phyloP scores from a whole-genome alignment of 2,113 vertebrate genomes.

The Ptilorrhoa leucosticta region DNA sequence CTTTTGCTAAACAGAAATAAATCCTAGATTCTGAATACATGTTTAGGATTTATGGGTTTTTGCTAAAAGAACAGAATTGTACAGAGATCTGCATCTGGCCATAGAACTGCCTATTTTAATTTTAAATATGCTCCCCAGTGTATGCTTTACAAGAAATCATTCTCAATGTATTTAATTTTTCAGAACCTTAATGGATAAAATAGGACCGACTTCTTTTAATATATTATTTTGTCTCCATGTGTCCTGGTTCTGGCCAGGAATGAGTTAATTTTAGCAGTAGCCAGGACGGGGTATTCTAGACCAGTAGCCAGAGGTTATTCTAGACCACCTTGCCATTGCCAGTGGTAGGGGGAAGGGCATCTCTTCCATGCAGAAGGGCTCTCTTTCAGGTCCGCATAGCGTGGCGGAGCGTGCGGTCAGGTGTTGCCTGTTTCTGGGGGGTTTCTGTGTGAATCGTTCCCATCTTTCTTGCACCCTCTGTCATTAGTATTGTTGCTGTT shows the following conservation, averaged over 20 bases:
- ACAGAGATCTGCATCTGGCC: neutral
- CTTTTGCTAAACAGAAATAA: neutral
- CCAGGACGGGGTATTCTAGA: neutral
- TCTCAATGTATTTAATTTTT: neutral
- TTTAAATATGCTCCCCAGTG: neutral
- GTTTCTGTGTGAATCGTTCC: neutral
- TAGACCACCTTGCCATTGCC: neutral
- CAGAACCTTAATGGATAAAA: neutral
- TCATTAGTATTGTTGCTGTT: neutral
- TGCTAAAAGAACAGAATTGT: neutral
- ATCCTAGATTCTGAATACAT: neutral
- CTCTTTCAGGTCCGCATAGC: accelerated
- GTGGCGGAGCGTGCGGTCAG: accelerated
- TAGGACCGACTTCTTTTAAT: neutral
- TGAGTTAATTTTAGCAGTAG: neutral
- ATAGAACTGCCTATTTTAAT: neutral
- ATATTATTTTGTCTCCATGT: neutral
- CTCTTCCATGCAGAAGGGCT: neutral
- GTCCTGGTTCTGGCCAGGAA: neutral
- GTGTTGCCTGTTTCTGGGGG: neutral
- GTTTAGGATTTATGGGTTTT: neutral
- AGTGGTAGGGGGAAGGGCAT: neutral
- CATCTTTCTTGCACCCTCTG: neutral
- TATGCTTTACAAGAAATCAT: neutral
- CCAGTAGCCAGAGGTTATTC: neutral